Evolutionary conservation across 2,113 vertebrate genomes (phyloP).

Genomic region (Promerops cafer): DNA sequence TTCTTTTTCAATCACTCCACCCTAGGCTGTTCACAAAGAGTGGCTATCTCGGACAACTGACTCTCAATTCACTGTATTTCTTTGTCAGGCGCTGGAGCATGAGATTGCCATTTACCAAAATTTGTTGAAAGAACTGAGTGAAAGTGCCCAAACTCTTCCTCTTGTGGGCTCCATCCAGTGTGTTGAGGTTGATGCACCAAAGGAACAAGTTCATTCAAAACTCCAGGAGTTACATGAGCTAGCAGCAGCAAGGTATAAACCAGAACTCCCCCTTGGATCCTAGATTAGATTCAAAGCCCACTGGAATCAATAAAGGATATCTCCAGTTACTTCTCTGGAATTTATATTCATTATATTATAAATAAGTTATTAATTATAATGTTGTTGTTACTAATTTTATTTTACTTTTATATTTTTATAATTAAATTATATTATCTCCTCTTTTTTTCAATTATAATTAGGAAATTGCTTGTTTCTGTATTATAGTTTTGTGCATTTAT

Average conservation of each 20-base stretch:
- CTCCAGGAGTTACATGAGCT: conserved; percentile 71
- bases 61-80: neutral
- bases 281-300: neutral
- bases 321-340: neutral
- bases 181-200: conserved; percentile 68
- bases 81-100: conserved; percentile 61
- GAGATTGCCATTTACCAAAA: conserved; percentile 60
- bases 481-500: neutral
- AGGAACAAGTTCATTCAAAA: conserved; percentile 63
- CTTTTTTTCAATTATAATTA: neutral
- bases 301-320: neutral
- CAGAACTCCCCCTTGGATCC: neutral
- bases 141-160: conserved; percentile 22
- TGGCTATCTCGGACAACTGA: neutral
- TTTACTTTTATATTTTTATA: neutral
- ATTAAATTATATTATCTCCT: neutral
- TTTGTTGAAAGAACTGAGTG: conserved; percentile 43
- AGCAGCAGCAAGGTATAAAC: conserved; percentile 71
- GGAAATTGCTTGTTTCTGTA: neutral
- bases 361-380: neutral
- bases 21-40: neutral
- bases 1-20: neutral
- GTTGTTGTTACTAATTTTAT: neutral
- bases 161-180: neutral
- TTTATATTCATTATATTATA: neutral